phyloP scores from a whole-genome alignment of 2,888 invertebrate species.

The Seira ritae region DNA sequence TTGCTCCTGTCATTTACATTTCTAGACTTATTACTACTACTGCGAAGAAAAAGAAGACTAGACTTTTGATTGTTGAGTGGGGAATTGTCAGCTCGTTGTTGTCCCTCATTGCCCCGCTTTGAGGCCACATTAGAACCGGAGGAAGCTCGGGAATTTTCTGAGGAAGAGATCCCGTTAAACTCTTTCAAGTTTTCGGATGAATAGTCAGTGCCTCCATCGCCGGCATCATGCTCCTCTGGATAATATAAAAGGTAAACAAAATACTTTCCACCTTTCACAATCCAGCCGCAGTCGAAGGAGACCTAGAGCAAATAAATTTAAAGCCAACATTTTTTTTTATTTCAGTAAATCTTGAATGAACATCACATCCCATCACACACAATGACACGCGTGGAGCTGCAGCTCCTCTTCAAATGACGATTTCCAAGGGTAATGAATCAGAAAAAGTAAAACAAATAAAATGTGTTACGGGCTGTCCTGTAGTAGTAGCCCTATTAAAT shows the following conservation, averaged over 20 bases:
- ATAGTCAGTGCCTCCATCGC: background rate
- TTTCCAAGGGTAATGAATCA: slow-evolving; percentile 15
- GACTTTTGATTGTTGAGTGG: slow-evolving; percentile 32
- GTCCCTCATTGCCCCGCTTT: background rate
- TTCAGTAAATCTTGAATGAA: too few species aligned
- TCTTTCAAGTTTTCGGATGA: background rate
- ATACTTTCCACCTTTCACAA: slow-evolving; percentile 84
- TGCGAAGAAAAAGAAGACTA: slow-evolving; percentile 38
- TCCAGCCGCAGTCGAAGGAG: slow-evolving; percentile 83
- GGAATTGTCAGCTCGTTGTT: background rate
- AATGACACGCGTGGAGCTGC: background rate
- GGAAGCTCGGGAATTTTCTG: slow-evolving; percentile 17
- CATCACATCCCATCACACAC: background rate
- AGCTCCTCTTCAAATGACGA: background rate
- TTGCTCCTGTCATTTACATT: slow-evolving; percentile 18
- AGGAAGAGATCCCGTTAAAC: slow-evolving; percentile 20
- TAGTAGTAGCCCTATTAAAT: slow-evolving; percentile 3
- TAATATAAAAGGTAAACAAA: slow-evolving; percentile 75
- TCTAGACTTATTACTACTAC: background rate
- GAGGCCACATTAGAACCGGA: background rate
- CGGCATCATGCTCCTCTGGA: slow-evolving; percentile 5
- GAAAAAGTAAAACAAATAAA: slow-evolving; percentile 19
- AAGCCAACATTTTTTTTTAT: too few species aligned
- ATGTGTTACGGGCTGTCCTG: background rate
- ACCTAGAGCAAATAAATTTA: slow-evolving; percentile 43